These are phyloP conservation scores for Aldabrachelys gigantea DNA, from an alignment of 2,113 vertebrate species.

Conservation along the genomic window DNA sequence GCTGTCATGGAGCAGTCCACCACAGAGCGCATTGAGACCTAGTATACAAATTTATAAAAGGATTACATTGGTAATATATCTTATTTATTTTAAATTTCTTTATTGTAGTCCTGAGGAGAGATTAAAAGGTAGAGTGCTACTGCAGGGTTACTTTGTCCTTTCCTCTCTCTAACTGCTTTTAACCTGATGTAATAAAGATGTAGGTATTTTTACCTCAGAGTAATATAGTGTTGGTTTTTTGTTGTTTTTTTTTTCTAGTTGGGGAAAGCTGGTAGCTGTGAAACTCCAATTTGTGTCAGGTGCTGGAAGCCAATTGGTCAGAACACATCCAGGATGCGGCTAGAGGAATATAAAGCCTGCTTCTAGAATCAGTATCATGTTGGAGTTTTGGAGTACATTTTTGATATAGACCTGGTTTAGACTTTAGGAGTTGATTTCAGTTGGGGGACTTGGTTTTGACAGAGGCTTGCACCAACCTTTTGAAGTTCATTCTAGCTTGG, in stretches of 20 bases:
- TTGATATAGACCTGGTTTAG: background rate
- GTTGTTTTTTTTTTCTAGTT: background rate
- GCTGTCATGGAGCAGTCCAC: background rate
- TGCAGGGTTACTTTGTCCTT: background rate
- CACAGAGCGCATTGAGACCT: background rate
- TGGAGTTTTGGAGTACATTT: background rate
- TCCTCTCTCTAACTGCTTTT: background rate
- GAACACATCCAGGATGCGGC: background rate
- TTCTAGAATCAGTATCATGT: accelerated
- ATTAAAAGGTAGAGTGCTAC: background rate
- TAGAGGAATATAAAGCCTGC: background rate
- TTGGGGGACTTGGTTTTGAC: background rate
- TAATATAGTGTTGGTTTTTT: background rate
- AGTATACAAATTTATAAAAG: background rate
- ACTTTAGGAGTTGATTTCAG: background rate
- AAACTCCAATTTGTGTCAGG: accelerated
- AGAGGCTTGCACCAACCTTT: background rate
- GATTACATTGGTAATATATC: accelerated
- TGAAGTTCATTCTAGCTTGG: background rate
- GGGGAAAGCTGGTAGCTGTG: background rate
- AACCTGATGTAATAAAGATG: background rate
- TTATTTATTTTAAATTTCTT: background rate
- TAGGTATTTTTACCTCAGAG: background rate
- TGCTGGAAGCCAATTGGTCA: background rate
- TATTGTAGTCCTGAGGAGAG: background rate